phyloP scores from a whole-genome alignment of 2,888 invertebrate species.

The Ennomos erosarius region DNA sequence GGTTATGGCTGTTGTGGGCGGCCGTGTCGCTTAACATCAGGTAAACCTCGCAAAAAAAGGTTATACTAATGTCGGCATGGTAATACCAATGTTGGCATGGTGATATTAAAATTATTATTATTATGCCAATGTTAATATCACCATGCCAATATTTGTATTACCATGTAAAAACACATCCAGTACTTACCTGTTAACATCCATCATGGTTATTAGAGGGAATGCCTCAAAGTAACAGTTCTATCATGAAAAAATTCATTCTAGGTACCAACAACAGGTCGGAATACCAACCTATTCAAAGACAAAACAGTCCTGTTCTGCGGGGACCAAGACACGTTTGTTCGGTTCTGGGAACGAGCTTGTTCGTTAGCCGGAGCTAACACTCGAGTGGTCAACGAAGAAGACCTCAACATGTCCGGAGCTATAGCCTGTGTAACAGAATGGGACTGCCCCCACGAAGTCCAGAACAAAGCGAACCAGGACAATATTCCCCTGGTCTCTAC shows the following conservation, averaged over 20 bases:
- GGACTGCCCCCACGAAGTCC: constrained; percentile 85
- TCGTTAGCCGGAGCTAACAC: constrained; percentile 83
- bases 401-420: constrained; percentile 75
- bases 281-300: constrained; percentile 77
- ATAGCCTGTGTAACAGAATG: constrained; percentile 86
- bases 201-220: too few species aligned
- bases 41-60: too few species aligned
- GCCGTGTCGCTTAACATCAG: too few species aligned
- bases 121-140: too few species aligned
- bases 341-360: constrained; percentile 87
- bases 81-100: too few species aligned
- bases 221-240: too few species aligned
- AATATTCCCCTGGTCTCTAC: constrained; percentile 88
- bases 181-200: too few species aligned
- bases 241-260: constrained; percentile 39
- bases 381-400: constrained; percentile 75
- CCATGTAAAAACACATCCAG: too few species aligned
- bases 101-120: too few species aligned
- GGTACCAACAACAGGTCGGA: constrained; percentile 66
- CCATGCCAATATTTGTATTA: too few species aligned
- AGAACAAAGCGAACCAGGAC: constrained; percentile 83
- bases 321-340: constrained; percentile 80
- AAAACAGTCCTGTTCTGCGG: constrained; percentile 80
- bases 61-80: too few species aligned
- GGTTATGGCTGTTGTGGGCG: too few species aligned